These are phyloP conservation scores for Tenodera sinensis DNA, from an alignment of 2,888 invertebrate species.

Conservation along the genomic window DNA sequence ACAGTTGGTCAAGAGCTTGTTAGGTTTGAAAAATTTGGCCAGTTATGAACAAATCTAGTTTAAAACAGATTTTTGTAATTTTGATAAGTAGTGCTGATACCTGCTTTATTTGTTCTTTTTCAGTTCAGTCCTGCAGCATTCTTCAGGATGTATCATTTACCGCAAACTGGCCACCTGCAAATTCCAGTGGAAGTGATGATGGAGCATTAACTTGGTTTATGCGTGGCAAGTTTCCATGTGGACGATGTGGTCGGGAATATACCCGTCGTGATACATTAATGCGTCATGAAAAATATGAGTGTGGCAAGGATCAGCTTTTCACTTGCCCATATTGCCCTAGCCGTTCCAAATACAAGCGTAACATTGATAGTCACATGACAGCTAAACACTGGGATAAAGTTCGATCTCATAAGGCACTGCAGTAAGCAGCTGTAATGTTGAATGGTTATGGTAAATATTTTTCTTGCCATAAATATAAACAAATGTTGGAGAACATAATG, in stretches of 20 bases:
- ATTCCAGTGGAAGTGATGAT: background rate
- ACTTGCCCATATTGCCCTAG: slow-evolving; percentile 48
- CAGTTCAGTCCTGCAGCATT: background rate
- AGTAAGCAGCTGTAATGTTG: background rate
- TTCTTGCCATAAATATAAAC: background rate
- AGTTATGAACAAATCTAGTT: too few relatives aligned
- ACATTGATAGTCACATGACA: slow-evolving; percentile 11
- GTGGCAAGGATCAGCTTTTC: slow-evolving; percentile 50
- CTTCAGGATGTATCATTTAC: background rate
- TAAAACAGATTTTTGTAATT: too few relatives aligned
- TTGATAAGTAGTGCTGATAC: background rate
- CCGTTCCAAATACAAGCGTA: slow-evolving; percentile 43
- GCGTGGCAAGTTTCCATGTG: slow-evolving; percentile 35
- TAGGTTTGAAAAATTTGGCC: too few relatives aligned
- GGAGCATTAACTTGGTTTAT: background rate
- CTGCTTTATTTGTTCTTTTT: background rate
- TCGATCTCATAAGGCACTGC: background rate
- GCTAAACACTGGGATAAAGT: slow-evolving; percentile 4
- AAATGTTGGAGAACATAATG: background rate
- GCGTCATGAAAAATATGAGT: slow-evolving; percentile 45
- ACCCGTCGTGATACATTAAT: slow-evolving; percentile 38
- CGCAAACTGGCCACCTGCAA: background rate
- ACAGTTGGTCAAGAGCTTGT: too few relatives aligned
- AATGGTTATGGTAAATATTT: background rate
- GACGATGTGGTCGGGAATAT: slow-evolving; percentile 38